Percentiles rank a stretch among this genome's conserved stretches.
phyloP scores from a whole-genome alignment of 2,797 vertebrate genomes.

The Labroides dimidiatus region DNA sequence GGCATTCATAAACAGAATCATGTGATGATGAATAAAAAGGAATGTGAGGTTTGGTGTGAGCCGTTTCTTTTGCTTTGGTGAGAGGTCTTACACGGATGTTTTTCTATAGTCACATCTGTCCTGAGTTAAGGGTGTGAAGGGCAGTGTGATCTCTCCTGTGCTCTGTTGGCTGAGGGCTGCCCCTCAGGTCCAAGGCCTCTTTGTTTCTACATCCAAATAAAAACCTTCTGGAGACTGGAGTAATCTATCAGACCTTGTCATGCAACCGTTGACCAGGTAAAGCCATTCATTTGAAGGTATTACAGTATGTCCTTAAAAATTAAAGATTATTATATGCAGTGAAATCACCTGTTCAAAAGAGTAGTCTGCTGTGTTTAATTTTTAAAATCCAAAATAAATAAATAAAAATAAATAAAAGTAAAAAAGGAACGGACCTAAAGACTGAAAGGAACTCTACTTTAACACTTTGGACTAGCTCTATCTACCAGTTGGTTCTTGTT shows the following conservation, averaged over 20 bases:
- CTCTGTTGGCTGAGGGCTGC: constrained; percentile 76
- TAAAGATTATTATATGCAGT: no score
- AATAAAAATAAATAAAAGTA: no score
- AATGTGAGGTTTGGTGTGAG: constrained; percentile 30
- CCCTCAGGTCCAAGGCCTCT: constrained; percentile 60
- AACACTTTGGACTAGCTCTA: no score
- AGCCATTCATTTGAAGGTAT: neutral
- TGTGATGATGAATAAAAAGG: constrained; percentile 26
- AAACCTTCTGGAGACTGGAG: constrained; percentile 72
- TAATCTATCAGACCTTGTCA: constrained; percentile 30
- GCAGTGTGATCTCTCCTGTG: constrained; percentile 63
- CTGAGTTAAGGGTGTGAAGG: constrained; percentile 72
- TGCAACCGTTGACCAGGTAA: constrained; percentile 10
- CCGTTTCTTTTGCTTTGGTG: constrained; percentile 29
- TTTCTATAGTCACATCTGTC: constrained; percentile 77
- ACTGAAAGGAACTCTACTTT: no score
- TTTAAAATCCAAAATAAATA: no score
- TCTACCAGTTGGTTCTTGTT: no score
- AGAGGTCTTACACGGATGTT: constrained; percentile 53
- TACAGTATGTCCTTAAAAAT: no score
- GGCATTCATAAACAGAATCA: constrained; percentile 22
- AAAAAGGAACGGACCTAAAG: no score
- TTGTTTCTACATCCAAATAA: constrained; percentile 75
- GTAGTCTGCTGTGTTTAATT: no score
- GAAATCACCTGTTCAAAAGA: no score